These are phyloP conservation scores for Polylopha cassiicola DNA, from an alignment of 2,888 invertebrate species.

Conservation along the genomic window DNA sequence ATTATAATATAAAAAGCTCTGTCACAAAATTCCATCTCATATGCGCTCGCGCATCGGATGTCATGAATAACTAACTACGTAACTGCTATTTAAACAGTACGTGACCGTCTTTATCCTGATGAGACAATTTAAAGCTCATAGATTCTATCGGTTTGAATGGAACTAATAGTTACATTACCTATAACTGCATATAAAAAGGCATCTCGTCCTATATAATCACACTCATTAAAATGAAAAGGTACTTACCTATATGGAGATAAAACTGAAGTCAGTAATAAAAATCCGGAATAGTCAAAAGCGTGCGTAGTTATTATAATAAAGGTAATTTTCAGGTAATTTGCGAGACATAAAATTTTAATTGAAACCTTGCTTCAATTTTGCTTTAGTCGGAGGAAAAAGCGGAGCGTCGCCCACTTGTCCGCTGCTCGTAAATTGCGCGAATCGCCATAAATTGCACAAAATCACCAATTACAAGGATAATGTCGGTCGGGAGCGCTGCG, in stretches of 20 bases:
- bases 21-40: slow-evolving; percentile 28
- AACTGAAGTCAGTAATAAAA: background rate
- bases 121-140: too few species aligned
- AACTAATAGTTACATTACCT: too few species aligned
- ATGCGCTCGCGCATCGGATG: slow-evolving; percentile 10
- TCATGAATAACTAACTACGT: slow-evolving; percentile 21
- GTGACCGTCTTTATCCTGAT: slow-evolving; percentile 9
- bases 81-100: too few species aligned
- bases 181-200: slow-evolving; percentile 1
- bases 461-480: slow-evolving; percentile 71
- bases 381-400: slow-evolving; percentile 42
- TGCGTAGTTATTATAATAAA: slow-evolving; percentile 18
- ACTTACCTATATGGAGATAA: background rate
- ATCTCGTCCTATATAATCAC: slow-evolving; percentile 8
- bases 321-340: slow-evolving; percentile 70
- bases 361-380: slow-evolving; percentile 59
- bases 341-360: slow-evolving; percentile 68
- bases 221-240: slow-evolving; percentile 15
- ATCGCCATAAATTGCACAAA: slow-evolving; percentile 74
- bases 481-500: slow-evolving; percentile 48
- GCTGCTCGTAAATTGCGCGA: slow-evolving; percentile 71
- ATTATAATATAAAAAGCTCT: slow-evolving; percentile 45
- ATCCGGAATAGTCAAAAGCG: slow-evolving; percentile 5
- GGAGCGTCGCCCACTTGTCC: slow-evolving; percentile 64
- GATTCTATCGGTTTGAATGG: too few species aligned